phyloP scores from a whole-genome alignment of 2,113 vertebrate species.

The Hirundichthys speculiger region DNA sequence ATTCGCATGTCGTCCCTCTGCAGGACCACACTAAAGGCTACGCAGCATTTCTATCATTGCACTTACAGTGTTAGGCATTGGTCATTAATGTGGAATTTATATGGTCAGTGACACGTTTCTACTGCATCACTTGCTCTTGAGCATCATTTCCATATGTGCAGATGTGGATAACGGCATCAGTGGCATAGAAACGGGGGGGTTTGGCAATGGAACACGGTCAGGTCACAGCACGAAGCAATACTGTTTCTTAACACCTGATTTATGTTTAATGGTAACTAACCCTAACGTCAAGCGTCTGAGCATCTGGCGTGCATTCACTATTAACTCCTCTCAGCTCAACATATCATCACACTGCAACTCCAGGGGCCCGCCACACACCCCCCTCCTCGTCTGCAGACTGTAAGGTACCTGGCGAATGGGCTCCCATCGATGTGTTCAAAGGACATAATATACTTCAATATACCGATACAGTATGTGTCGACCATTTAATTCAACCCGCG shows the following conservation, averaged over 20 bases:
- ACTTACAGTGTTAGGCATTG: constrained; percentile 39
- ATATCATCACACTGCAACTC: background rate
- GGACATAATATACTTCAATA: constrained; percentile 2
- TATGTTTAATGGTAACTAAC: constrained; percentile 2
- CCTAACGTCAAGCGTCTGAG: constrained; percentile 34
- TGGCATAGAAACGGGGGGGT: constrained; percentile 27
- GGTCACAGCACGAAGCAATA: constrained; percentile 61
- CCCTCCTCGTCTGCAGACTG: constrained; percentile 17
- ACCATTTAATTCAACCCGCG: background rate
- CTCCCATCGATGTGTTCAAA: constrained; percentile 35
- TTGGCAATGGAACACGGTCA: constrained; percentile 43
- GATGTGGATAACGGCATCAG: constrained; percentile 23
- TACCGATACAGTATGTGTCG: constrained; percentile 1
- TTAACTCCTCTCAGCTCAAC: constrained; percentile 3
- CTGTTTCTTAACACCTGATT: constrained; percentile 58
- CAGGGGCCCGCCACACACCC: background rate
- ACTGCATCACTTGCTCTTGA: constrained; percentile 5
- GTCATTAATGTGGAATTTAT: constrained; percentile 33
- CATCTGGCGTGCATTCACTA: constrained; percentile 14
- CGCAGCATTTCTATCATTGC: constrained; percentile 55
- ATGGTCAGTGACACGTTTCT: constrained; percentile 24
- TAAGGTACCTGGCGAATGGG: constrained; percentile 77
- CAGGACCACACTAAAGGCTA: constrained; percentile 30
- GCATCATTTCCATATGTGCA: constrained; percentile 7
- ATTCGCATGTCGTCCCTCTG: constrained; percentile 11